Base-by-base conservation (phyloP, 2,113 vertebrate species). In the Rhynchopsitta pachyrhyncha region DNA sequence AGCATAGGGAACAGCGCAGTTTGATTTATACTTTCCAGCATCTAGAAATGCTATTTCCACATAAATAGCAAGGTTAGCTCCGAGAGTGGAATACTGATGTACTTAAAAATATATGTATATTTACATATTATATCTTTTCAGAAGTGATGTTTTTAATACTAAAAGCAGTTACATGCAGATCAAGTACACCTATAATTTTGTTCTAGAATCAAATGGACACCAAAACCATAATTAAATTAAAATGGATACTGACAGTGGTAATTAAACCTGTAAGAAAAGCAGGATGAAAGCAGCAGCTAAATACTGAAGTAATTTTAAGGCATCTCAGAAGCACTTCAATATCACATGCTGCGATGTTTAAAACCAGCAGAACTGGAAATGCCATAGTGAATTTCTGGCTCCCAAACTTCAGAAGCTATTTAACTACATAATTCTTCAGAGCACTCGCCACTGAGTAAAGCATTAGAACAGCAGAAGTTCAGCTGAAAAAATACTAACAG, bases 341-440 rank as follows among this genome's bases (percentile, higher is more conserved):
- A 78, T 85, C 74, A 89, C 66, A 86, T 28, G 47, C 47, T 67
- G 18, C 33, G 17, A 92, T 89, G 77, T 67, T 81, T 78, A 88
- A 96, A 95, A 92, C 68, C 29, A 68, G 86, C 55, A 94, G 60
- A 94, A 95, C 81, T 57, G 62, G 75, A 85, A 94, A 93, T 31
- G 27, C 41, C 31, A 23, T 13, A 64, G 62, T 35, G 37, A 87
- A 80, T 66, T 94, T 79, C 69, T 92, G 78, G 62, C 84, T 85
- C 52, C 14, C 59, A 85, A 66, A 82, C 31, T 57, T 60, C 50
- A n/a, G 35, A 82, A 79, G 49, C n/a, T 39, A 82, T 53, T 75
- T 93, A 92, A 57, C 71, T 44, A 70, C 15, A 37, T 83, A 90
- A 95, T 53, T 55, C 69, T 85, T 93, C 59, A 62, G 44, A 66